phyloP scores from a whole-genome alignment of 2,888 invertebrate genomes.

The Acanthosepion pharaonis region DNA sequence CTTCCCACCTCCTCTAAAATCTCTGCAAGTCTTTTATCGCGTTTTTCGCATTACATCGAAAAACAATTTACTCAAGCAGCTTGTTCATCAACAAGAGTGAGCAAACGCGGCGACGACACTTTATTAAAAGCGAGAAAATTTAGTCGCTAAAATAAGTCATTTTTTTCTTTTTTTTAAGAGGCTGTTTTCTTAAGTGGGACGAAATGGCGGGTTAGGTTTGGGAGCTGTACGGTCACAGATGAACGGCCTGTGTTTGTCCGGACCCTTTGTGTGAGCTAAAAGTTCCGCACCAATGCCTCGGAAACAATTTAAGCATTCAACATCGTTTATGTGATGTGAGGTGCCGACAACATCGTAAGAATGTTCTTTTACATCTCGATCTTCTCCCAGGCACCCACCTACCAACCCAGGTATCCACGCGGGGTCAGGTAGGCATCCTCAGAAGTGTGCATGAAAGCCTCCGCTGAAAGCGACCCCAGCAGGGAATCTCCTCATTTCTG shows the following conservation, averaged over 20 bases:
- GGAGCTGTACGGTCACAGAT: not conserved
- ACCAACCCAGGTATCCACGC: not conserved
- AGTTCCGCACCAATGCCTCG: not conserved
- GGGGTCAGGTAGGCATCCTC: not conserved
- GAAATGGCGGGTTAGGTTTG: not conserved
- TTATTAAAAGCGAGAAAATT: not conserved
- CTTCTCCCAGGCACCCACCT: not conserved
- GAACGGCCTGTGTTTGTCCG: not conserved
- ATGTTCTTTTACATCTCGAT: not conserved
- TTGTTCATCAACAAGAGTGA: not conserved
- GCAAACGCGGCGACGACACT: not conserved
- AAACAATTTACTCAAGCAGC: not conserved
- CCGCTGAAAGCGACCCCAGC: not conserved
- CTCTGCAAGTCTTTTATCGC: no score
- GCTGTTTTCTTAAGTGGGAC: not conserved
- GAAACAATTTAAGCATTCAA: not conserved
- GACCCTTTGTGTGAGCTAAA: not conserved
- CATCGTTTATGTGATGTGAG: not conserved
- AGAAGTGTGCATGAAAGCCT: not conserved
- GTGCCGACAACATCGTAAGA: not conserved
- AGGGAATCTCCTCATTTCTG: not conserved
- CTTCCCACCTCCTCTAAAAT: no score
- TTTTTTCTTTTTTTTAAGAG: no score
- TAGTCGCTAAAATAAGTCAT: no score
- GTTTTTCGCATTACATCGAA: not conserved